Conservation (phyloP, 2,797 vertebrate genomes). For the Rhinatrema bivittatum region DNA sequence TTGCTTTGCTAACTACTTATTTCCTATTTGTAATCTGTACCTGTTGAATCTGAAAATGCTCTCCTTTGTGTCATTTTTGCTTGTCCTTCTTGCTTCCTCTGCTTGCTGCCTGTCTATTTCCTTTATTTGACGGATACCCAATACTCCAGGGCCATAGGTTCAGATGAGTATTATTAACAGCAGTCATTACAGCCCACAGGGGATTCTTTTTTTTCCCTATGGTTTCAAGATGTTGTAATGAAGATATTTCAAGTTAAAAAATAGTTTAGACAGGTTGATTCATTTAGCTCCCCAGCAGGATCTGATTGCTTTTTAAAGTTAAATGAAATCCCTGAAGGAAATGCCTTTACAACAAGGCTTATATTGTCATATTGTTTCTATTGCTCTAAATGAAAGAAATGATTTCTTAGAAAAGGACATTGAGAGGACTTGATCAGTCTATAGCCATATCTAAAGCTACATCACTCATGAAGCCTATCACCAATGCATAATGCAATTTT, state of each 20-base stretch:
- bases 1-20: constrained; percentile 40
- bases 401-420: constrained; percentile 2
- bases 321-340: constrained; percentile 25
- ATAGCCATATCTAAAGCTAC: too few species aligned
- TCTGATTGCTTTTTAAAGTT: constrained; percentile 43
- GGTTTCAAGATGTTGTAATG: constrained; percentile 48
- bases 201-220: constrained; percentile 30
- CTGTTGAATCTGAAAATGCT: constrained; percentile 33
- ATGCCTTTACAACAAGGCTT: constrained; percentile 6
- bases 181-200: constrained; percentile 29
- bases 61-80: constrained; percentile 14
- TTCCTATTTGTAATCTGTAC: constrained; percentile 43
- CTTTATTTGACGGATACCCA: constrained; percentile 40
- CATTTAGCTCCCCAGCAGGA: constrained; percentile 41
- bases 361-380: not conserved
- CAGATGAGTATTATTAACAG: constrained; percentile 42
- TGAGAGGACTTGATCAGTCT: not conserved
- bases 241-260: constrained; percentile 33
- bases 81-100: constrained; percentile 1
- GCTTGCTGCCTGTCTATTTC: constrained; percentile 22
- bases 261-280: constrained; percentile 48
- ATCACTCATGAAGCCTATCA: too few species aligned
- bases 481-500: too few species aligned
- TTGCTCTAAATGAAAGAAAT: constrained; percentile 9
- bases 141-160: constrained; percentile 30